Conservation (phyloP, 2,888 invertebrate species). For the Aphelenchoides bicaudatus region DNA sequence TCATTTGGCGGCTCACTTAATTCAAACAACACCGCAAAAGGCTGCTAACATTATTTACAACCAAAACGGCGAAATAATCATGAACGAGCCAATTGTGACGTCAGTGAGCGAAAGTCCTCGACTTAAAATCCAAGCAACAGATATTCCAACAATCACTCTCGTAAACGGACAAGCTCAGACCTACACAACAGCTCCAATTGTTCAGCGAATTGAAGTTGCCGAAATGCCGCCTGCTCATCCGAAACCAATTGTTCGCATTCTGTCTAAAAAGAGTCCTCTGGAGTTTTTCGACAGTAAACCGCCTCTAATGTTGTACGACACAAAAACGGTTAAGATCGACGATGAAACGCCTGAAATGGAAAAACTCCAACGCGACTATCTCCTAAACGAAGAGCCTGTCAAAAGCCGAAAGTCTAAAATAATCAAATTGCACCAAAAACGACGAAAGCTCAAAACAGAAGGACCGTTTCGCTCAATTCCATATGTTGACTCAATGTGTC, state of each 20-base stretch:
- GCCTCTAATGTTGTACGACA: constrained; percentile 22
- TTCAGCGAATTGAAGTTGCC: constrained; percentile 3
- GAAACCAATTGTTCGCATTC: constrained; percentile 3
- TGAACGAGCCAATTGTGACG: no score
- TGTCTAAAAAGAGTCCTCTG: constrained; percentile 8
- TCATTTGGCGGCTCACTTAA: background rate
- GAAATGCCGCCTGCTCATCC: background rate
- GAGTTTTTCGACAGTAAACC: constrained; percentile 17
- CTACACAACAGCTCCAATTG: no score
- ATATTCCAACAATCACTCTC: background rate
- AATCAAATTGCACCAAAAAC: constrained; percentile 43
- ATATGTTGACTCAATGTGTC: constrained; percentile 40
- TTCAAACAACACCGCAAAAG: background rate
- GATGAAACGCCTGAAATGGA: constrained; percentile 23
- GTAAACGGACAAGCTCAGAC: no score
- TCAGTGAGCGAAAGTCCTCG: no score
- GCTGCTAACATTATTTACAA: background rate
- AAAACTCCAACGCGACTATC: constrained; percentile 35
- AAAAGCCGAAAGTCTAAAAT: constrained; percentile 25
- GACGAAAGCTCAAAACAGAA: constrained; percentile 35
- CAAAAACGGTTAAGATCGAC: constrained; percentile 15
- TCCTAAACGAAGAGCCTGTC: constrained; percentile 10
- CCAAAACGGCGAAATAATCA: constrained; percentile 6
- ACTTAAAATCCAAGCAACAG: no score
- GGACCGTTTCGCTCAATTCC: constrained; percentile 47